Evolutionary conservation across 2,888 invertebrate genomes (phyloP).

Genomic region (Zelleria hepariella): DNA sequence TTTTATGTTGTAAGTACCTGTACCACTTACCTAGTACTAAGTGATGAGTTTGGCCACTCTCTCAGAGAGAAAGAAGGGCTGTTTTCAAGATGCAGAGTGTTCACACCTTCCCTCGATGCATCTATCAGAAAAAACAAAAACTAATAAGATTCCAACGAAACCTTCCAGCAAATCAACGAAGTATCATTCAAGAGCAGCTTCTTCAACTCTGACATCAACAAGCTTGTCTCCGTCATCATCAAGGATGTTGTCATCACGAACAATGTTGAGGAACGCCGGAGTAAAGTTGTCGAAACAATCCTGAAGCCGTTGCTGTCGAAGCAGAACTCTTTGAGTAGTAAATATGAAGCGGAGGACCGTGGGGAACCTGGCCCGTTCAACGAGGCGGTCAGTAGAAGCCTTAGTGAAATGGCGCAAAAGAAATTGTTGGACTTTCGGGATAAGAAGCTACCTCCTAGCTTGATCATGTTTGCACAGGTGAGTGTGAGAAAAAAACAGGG

Average conservation of each 20-base stretch:
- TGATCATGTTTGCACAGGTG: constrained; percentile 88
- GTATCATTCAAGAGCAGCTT: constrained; percentile 89
- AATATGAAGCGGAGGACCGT: constrained; percentile 24
- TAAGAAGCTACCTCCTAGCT: constrained; percentile 82
- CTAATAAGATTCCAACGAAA: not conserved
- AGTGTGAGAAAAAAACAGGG: not conserved
- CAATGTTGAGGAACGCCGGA: constrained; percentile 72
- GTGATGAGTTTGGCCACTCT: too few species aligned
- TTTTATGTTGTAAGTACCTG: too few species aligned
- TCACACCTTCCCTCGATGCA: too few species aligned
- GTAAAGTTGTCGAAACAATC: constrained; percentile 57
- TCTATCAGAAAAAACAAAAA: too few species aligned
- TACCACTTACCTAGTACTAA: too few species aligned
- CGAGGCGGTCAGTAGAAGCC: constrained; percentile 24
- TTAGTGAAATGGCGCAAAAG: constrained; percentile 24
- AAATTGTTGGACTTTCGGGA: constrained; percentile 77
- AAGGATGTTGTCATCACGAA: constrained; percentile 86
- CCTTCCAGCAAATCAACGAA: constrained; percentile 84
- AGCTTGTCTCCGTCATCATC: constrained; percentile 85
- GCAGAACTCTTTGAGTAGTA: constrained; percentile 44
- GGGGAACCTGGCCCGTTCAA: constrained; percentile 16
- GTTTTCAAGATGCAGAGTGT: too few species aligned
- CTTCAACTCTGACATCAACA: constrained; percentile 89
- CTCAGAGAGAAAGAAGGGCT: too few species aligned
- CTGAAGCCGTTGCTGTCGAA: constrained; percentile 63